Percentiles rank a stretch among this genome's conserved stretches.
phyloP scores from a whole-genome alignment of 1,140 invertebrate genomes.

The Aradophagus sp. region DNA sequence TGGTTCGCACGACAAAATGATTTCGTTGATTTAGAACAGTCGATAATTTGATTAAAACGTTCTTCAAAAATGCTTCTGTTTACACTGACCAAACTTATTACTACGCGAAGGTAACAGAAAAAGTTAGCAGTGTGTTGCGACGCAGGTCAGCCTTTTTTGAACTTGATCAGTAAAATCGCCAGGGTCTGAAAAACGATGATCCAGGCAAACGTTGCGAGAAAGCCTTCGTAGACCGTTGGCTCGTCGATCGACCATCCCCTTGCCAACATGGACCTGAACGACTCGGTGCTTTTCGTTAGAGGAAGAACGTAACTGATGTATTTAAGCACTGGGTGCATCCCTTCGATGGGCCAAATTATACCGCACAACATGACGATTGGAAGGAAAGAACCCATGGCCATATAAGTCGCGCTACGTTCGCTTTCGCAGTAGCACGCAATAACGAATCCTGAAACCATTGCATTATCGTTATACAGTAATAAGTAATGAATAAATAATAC shows the following conservation, averaged over 20 bases:
- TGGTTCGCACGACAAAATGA: neutral
- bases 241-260: conserved; percentile 88
- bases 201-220: conserved; percentile 89
- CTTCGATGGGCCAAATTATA: conserved; percentile 89
- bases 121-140: too few species aligned
- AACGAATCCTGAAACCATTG: conserved; percentile 81
- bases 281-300: conserved; percentile 94
- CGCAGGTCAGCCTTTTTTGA: conserved; percentile 83
- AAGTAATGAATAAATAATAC: too few species aligned
- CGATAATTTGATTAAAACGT: too few species aligned
- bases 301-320: conserved; percentile 88
- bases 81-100: too few species aligned
- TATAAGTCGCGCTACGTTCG: conserved; percentile 93
- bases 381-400: conserved; percentile 93
- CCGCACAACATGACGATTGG: conserved; percentile 93
- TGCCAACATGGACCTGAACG: conserved; percentile 89
- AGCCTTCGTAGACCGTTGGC: conserved; percentile 89
- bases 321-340: conserved; percentile 86
- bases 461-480: too few species aligned
- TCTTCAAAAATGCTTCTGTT: too few species aligned
- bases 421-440: conserved; percentile 91
- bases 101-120: too few species aligned
- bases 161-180: conserved; percentile 86
- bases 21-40: conserved; percentile 1
- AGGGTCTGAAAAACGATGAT: conserved; percentile 87